These are phyloP conservation scores for Cephalopachus bancanus DNA, from an alignment of 2,797 vertebrate species.

Conservation along the genomic window DNA sequence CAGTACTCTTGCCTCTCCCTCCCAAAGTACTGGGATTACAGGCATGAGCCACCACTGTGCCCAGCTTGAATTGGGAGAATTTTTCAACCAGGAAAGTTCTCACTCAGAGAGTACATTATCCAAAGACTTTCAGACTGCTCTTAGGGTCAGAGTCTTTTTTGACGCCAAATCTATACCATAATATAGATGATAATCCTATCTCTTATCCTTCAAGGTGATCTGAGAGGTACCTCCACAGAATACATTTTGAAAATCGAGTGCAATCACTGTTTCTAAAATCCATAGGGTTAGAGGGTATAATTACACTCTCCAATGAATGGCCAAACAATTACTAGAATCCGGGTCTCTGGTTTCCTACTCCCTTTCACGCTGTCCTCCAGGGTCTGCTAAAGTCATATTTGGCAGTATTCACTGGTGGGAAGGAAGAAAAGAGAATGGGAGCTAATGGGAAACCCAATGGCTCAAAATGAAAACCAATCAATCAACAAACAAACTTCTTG, in stretches of 20 bases:
- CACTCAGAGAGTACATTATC: not conserved
- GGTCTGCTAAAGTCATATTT: not conserved
- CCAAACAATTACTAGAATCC: not conserved
- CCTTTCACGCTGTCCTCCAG: not conserved
- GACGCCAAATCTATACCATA: not conserved
- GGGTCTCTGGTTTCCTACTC: not conserved
- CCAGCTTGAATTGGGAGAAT: no score
- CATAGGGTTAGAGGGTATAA: not conserved
- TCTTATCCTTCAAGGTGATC: not conserved
- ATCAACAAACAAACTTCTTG: not conserved
- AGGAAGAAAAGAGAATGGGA: not conserved
- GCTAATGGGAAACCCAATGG: not conserved
- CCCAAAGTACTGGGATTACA: no score
- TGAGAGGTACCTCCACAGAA: not conserved
- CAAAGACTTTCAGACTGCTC: slow-evolving; percentile 7
- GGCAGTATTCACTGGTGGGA: not conserved
- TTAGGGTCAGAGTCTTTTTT: not conserved
- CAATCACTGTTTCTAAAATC: not conserved
- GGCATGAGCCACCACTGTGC: no score
- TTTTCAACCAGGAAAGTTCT: not conserved
- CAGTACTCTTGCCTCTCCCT: no score
- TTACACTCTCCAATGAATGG: not conserved
- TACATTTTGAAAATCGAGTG: not conserved
- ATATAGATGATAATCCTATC: not conserved
- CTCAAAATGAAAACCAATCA: not conserved